A percentile compares a stretch with the other conserved stretches of the same genome.
These are phyloP conservation scores for Idaea aversata DNA, from an alignment of 2,888 invertebrate genomes.

Conservation along the genomic window DNA sequence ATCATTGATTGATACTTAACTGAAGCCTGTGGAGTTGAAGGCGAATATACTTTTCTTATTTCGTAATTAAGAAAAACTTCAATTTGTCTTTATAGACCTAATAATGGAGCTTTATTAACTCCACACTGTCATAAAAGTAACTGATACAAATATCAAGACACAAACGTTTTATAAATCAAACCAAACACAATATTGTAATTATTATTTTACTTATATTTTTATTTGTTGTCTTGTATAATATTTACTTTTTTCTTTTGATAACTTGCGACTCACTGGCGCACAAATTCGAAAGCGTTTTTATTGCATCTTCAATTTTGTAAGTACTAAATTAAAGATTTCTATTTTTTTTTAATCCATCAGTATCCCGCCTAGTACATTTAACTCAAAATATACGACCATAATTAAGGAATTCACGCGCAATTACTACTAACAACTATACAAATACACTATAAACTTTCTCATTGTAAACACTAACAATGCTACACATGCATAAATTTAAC, in stretches of 20 bases:
- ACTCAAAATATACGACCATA: background rate
- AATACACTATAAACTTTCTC: background rate
- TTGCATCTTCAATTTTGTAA: too few relatives aligned
- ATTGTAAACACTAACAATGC: background rate
- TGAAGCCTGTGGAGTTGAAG: too few relatives aligned
- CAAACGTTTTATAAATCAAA: background rate
- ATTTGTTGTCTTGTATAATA: too few relatives aligned
- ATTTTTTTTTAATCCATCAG: background rate
- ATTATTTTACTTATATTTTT: too few relatives aligned
- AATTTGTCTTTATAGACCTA: too few relatives aligned
- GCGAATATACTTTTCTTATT: too few relatives aligned
- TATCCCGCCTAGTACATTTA: background rate
- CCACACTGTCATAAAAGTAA: background rate
- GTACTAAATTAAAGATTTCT: too few relatives aligned
- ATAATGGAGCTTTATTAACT: background rate
- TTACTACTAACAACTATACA: background rate
- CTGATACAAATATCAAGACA: background rate
- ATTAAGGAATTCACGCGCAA: background rate
- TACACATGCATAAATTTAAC: conserved; percentile 5
- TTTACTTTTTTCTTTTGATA: too few relatives aligned
- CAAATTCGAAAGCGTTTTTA: too few relatives aligned
- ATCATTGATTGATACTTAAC: background rate
- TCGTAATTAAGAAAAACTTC: too few relatives aligned
- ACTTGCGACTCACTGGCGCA: too few relatives aligned
- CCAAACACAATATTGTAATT: background rate